phyloP scores from a whole-genome alignment of 2,888 invertebrate species.

The Melikaiella ostensackeni region DNA sequence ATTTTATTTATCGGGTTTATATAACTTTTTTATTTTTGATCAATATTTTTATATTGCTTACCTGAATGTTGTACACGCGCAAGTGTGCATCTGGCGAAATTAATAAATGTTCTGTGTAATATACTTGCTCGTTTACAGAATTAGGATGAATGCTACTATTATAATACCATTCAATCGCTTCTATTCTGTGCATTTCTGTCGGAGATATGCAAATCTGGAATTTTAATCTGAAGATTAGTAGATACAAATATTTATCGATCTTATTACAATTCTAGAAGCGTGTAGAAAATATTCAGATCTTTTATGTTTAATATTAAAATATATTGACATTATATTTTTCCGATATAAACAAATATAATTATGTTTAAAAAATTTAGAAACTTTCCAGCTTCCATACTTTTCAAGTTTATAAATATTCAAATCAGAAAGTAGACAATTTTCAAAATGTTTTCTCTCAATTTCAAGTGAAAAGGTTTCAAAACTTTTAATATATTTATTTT shows the following conservation, averaged over 20 bases:
- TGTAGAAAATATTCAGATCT: neutral
- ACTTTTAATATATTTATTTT: too few species aligned
- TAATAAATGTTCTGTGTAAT: constrained; percentile 76
- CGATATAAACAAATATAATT: neutral
- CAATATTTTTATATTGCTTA: constrained; percentile 39
- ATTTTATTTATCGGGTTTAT: neutral
- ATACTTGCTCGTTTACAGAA: constrained; percentile 68
- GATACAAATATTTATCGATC: too few species aligned
- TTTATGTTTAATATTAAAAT: too few species aligned
- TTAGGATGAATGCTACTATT: constrained; percentile 64
- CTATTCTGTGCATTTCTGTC: constrained; percentile 68
- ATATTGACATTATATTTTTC: neutral
- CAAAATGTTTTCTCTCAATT: too few species aligned
- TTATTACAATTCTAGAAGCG: too few species aligned
- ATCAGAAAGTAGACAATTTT: too few species aligned
- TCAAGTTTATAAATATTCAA: too few species aligned
- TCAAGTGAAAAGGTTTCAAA: too few species aligned
- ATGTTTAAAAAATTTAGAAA: neutral
- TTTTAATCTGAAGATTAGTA: constrained; percentile 71
- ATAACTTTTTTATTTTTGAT: neutral
- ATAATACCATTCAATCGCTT: constrained; percentile 78
- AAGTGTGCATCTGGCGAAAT: constrained; percentile 77
- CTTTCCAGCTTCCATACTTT: too few species aligned
- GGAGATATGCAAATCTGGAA: constrained; percentile 81
- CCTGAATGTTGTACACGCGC: constrained; percentile 79